Evolutionary conservation across 2,113 vertebrate genomes (phyloP).

Genomic region (Protomyctophum bolini): DNA sequence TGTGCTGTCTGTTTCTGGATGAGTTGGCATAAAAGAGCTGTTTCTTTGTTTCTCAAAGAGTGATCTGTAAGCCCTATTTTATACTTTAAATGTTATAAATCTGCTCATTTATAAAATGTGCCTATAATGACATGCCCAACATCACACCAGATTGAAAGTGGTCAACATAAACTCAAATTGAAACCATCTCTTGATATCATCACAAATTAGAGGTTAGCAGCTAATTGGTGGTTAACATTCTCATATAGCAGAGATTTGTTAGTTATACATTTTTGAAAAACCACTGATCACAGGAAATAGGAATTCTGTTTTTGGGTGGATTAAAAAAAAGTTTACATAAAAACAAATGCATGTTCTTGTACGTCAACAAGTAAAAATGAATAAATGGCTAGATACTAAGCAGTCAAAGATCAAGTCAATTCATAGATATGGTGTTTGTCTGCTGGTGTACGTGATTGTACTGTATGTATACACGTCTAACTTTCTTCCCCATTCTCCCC

Average conservation of each 20-base stretch:
- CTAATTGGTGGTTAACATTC: not conserved
- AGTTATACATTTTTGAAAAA: not conserved
- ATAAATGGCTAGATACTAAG: constrained; percentile 33
- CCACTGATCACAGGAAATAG: not conserved
- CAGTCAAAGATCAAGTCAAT: constrained; percentile 50
- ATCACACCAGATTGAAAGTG: too few relatives aligned
- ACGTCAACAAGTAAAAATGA: constrained; percentile 18
- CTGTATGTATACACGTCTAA: constrained; percentile 70
- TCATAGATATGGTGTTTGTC: constrained; percentile 31
- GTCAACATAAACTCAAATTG: too few relatives aligned
- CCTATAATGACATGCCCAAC: too few relatives aligned
- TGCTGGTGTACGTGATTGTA: constrained; percentile 6
- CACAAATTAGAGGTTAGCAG: not conserved
- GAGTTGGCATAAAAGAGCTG: too few relatives aligned
- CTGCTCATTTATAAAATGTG: too few relatives aligned
- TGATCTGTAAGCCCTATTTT: too few relatives aligned
- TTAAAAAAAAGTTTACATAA: not conserved
- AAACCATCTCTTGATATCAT: not conserved
- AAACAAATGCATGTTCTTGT: not conserved
- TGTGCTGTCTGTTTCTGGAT: too few relatives aligned
- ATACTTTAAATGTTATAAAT: too few relatives aligned
- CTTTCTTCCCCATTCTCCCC: constrained; percentile 93
- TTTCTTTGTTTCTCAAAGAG: too few relatives aligned
- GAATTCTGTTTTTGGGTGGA: constrained; percentile 16
- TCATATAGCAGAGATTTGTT: too few relatives aligned